Conservation (phyloP, 2,113 vertebrate species). For the Cnemophilus loriae region DNA sequence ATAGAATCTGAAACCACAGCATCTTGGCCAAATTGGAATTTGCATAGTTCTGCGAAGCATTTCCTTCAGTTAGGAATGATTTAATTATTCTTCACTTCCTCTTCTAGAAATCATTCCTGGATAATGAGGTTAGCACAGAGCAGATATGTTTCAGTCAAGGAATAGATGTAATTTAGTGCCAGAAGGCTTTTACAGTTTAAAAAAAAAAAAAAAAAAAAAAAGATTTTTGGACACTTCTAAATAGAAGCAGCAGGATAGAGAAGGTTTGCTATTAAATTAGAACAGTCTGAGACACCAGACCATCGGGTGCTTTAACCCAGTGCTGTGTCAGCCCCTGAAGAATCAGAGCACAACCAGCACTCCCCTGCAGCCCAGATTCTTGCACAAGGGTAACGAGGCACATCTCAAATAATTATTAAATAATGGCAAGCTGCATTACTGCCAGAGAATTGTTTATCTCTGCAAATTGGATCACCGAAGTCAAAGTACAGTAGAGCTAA, state of each 20-base stretch:
- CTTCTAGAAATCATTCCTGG: constrained; percentile 61
- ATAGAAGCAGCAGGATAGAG: background rate
- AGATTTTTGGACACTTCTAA: background rate
- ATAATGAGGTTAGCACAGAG: constrained; percentile 63
- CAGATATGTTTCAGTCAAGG: constrained; percentile 61
- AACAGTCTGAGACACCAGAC: background rate
- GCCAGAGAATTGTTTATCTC: constrained; percentile 28
- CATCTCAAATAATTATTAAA: background rate
- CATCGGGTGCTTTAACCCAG: background rate
- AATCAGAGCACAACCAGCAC: background rate
- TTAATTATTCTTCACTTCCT: constrained; percentile 64
- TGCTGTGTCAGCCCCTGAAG: background rate
- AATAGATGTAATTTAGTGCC: constrained; percentile 51
- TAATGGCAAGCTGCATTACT: background rate
- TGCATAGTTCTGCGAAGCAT: constrained; percentile 62
- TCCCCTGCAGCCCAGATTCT: background rate
- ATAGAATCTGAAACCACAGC: constrained; percentile 50
- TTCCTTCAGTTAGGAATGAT: constrained; percentile 67
- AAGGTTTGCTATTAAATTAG: background rate
- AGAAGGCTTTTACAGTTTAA: constrained; percentile 23
- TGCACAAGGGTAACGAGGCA: background rate
- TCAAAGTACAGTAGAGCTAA: background rate
- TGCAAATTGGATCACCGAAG: constrained; percentile 12
- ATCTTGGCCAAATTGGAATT: constrained; percentile 57
- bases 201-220: background rate